Evolutionary conservation across 2,888 invertebrate genomes (phyloP).

Genomic region (Steinernema hermaphroditum): DNA sequence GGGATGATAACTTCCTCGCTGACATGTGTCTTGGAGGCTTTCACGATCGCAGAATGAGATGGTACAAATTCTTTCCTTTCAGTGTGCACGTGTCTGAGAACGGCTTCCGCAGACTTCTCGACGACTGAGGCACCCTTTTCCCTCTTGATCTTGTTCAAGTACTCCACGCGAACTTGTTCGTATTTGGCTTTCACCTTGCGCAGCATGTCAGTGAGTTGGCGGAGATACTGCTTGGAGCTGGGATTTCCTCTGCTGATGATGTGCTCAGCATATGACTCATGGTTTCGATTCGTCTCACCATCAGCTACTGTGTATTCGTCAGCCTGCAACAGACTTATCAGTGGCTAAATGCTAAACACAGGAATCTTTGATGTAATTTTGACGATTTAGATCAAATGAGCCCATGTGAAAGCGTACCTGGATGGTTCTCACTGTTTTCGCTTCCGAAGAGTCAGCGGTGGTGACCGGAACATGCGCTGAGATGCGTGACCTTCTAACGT

Average conservation of each 20-base stretch:
- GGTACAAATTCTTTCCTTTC: background rate
- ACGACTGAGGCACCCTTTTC: background rate
- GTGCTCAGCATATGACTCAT: slow-evolving; percentile 17
- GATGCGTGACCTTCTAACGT: background rate
- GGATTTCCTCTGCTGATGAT: slow-evolving; percentile 16
- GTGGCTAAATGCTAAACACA: too few relatives aligned
- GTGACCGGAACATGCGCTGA: background rate
- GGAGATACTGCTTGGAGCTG: slow-evolving; percentile 16
- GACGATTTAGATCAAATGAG: too few relatives aligned
- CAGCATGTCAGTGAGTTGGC: slow-evolving; percentile 13
- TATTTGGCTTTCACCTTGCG: slow-evolving; percentile 26
- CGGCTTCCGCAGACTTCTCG: background rate
- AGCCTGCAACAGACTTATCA: too few relatives aligned
- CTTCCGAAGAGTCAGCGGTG: background rate
- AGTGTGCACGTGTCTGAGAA: background rate
- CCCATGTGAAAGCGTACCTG: background rate
- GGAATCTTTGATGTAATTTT: too few relatives aligned
- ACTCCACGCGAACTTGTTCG: slow-evolving; percentile 5
- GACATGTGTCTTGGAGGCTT: background rate
- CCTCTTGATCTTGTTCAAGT: slow-evolving; percentile 17
- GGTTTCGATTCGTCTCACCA: background rate
- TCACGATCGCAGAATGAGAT: background rate
- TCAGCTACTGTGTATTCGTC: background rate
- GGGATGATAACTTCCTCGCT: slow-evolving; percentile 13
- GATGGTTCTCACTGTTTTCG: background rate